phyloP scores from a whole-genome alignment of 2,888 invertebrate species.

The Chirona hameri region DNA sequence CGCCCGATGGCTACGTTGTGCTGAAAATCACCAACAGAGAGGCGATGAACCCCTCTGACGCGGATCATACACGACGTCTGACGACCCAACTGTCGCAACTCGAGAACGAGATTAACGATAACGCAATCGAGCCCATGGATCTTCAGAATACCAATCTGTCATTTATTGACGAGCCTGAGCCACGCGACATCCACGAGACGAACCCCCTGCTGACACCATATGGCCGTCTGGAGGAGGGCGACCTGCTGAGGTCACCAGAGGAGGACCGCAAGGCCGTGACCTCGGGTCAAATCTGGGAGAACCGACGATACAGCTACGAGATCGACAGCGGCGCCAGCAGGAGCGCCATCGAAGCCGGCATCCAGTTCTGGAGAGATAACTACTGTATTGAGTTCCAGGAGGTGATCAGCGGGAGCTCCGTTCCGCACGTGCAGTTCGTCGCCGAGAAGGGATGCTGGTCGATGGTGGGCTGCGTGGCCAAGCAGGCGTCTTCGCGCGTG shows the following conservation, averaged over 20 bases:
- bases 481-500: background rate
- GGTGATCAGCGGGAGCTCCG: background rate
- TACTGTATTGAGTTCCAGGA: background rate
- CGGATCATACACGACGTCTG: too few species aligned
- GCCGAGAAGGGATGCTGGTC: conserved; percentile 1
- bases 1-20: too few species aligned
- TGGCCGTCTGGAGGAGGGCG: conserved; percentile 14
- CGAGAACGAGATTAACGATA: too few species aligned
- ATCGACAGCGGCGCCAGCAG: background rate
- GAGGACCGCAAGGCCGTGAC: background rate
- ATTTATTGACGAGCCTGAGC: too few species aligned
- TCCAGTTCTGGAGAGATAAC: conserved; percentile 1
- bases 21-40: too few species aligned
- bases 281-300: background rate
- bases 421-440: background rate
- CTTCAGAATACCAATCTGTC: too few species aligned
- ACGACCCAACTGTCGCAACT: too few species aligned
- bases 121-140: too few species aligned
- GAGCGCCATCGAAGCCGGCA: background rate
- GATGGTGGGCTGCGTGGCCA: background rate
- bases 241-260: background rate
- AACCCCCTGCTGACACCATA: background rate
- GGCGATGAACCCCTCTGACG: too few species aligned
- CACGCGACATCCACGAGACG: conserved; percentile 13
- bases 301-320: background rate